Evolutionary conservation across 2,888 invertebrate species (phyloP).

Genomic region (Acrobasis consociella): DNA sequence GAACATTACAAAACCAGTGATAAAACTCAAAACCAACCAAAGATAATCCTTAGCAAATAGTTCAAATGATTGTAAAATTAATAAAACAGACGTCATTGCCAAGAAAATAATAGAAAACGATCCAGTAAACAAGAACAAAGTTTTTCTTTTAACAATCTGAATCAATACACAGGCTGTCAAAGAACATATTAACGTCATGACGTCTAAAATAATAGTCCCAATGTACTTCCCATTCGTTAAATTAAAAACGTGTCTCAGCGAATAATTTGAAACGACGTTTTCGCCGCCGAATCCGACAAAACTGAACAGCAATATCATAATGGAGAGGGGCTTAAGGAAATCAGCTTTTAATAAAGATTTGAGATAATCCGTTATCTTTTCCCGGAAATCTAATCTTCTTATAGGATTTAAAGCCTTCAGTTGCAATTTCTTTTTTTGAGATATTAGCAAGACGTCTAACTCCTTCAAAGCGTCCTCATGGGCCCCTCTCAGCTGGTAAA

Average conservation of each 20-base stretch:
- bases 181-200: constrained; percentile 37
- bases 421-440: constrained; percentile 34
- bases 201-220: constrained; percentile 38
- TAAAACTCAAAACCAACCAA: constrained; percentile 35
- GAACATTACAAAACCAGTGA: constrained; percentile 39
- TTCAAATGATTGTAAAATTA: constrained; percentile 36
- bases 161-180: constrained; percentile 38
- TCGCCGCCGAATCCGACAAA: constrained; percentile 39
- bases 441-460: constrained; percentile 34
- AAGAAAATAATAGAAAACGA: constrained; percentile 36
- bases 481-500: constrained; percentile 35
- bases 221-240: constrained; percentile 39
- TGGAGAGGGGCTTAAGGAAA: constrained; percentile 39
- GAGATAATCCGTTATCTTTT: constrained; percentile 30
- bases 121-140: constrained; percentile 38
- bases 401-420: constrained; percentile 36
- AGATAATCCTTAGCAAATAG: constrained; percentile 36
- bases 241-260: constrained; percentile 34
- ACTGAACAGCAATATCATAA: constrained; percentile 39
- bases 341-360: constrained; percentile 37
- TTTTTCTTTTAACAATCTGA: constrained; percentile 36
- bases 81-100: constrained; percentile 31
- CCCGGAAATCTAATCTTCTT: constrained; percentile 29
- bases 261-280: constrained; percentile 34
- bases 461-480: constrained; percentile 34